phyloP scores from a whole-genome alignment of 1,140 invertebrate genomes.

The Pollicipes pollicipes region DNA sequence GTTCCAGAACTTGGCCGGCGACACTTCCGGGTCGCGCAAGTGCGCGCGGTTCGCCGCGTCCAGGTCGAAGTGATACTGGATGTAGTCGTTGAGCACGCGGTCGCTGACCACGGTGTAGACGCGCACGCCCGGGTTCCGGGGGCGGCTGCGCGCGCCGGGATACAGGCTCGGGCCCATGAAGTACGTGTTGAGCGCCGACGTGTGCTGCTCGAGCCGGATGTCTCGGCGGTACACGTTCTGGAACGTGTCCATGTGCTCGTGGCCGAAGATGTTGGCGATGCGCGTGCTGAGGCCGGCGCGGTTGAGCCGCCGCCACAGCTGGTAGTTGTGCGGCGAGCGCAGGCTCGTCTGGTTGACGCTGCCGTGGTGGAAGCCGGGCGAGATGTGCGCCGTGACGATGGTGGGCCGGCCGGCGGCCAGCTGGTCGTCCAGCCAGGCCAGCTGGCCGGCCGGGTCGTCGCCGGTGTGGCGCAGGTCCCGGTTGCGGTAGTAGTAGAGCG shows the following conservation, averaged over 20 bases:
- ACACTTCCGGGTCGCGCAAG: background rate
- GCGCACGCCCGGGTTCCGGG: background rate
- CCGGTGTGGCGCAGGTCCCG: background rate
- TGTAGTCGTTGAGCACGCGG: background rate
- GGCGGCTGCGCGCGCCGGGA: background rate
- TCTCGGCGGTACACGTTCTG: background rate
- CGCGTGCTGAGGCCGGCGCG: background rate
- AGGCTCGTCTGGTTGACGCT: background rate
- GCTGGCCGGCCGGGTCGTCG: background rate
- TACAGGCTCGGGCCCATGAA: background rate
- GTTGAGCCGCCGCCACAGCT: background rate
- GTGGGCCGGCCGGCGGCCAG: background rate
- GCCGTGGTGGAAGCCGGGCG: background rate
- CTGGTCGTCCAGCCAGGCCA: background rate
- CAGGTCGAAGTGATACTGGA: background rate
- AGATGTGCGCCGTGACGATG: background rate
- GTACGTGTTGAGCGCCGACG: background rate
- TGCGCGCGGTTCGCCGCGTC: background rate
- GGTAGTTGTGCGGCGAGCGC: background rate
- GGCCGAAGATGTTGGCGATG: background rate
- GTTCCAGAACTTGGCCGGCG: background rate
- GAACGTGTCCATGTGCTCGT: conserved; percentile 5
- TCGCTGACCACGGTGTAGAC: background rate
- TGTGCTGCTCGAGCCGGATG: background rate
- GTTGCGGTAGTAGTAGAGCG: background rate